These are phyloP conservation scores for Caranx ignobilis DNA, from an alignment of 2,113 vertebrate genomes.

Conservation along the genomic window DNA sequence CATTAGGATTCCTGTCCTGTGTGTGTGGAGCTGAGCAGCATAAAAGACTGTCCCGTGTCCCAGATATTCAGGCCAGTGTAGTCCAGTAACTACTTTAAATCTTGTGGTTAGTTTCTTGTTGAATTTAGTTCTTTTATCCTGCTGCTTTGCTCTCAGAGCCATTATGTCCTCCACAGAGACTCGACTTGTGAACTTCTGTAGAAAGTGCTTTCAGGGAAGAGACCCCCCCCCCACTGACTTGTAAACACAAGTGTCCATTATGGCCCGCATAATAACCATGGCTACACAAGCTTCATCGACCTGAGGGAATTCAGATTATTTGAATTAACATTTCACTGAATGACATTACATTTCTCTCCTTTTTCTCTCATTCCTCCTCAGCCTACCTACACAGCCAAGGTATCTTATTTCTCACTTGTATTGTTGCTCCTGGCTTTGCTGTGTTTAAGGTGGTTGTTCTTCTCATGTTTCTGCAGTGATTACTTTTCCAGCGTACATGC, in stretches of 20 bases:
- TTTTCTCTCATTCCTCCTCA: constrained; percentile 62
- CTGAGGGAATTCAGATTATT: not conserved
- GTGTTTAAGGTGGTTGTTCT: constrained; percentile 42
- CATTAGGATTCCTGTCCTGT: constrained; percentile 55
- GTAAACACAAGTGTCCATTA: constrained; percentile 26
- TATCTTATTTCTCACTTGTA: constrained; percentile 68
- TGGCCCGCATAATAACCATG: not conserved
- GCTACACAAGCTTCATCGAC: not conserved
- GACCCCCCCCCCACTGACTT: not conserved
- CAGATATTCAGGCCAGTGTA: not conserved
- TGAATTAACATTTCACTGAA: constrained; percentile 1
- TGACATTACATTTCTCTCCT: constrained; percentile 43
- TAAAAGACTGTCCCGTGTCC: not conserved
- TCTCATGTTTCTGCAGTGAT: constrained; percentile 26
- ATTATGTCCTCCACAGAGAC: constrained; percentile 1
- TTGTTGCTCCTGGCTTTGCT: constrained; percentile 35
- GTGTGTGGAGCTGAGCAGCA: constrained; percentile 2
- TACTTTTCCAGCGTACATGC: not conserved
- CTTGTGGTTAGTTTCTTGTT: not conserved
- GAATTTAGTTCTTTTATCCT: not conserved
- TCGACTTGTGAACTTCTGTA: constrained; percentile 1
- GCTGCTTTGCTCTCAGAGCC: not conserved
- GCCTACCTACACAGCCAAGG: constrained; percentile 66
- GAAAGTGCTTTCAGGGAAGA: constrained; percentile 21
- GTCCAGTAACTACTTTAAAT: not conserved